Evolutionary conservation across 2,888 invertebrate genomes (phyloP), one percentile per base, ranked within the genome.

Genomic region (Microctonus aethiopoides): DNA sequence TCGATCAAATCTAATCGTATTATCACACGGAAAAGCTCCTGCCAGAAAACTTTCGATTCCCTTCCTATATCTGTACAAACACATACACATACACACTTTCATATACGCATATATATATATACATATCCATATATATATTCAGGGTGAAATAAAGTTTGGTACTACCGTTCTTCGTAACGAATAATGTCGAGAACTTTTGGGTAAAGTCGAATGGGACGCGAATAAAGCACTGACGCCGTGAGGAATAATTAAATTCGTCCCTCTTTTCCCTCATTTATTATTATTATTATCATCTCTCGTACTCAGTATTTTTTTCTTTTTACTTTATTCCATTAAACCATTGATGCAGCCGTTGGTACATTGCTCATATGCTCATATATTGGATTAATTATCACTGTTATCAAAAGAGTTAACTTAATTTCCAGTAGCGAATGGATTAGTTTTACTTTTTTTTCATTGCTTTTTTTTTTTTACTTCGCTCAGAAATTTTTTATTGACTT

Each of bases 1-100:
- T 66, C 41, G 66, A 66, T 57, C 66, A 29, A 39, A 57, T 41
- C 57, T 52, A 57, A 57, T 66, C 39, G 32, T 46, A 66, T 66
- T 66, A 66, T 66, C 57, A 41, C 57, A 54, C 11, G 66, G 41
- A 66, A 57, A 57, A 66, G 66, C 57, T 20, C 41, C 9, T 5
- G 34, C 20, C 7, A 39, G n/a, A 66, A 57, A 56, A 36, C 39
- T 66, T 66, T 46, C 57, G 29, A 41, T 29, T 66, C 16, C 41
- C 29, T 56, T 22, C 16, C 16, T 46, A 46, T 16, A 46, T 46
- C 16, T 46, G 9, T 46, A 0, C 20, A n/a, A 41, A 16, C 41
- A 41, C n/a, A 41, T 4, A 13, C 41, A 41, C n/a, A 41, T n/a
- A 5, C n/a, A n/a, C n/a, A n/a, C n/a, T n/a, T n/a, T n/a, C n/a